Base-by-base conservation (phyloP, 2,888 invertebrate species). In the Lithophane leautieri region DNA sequence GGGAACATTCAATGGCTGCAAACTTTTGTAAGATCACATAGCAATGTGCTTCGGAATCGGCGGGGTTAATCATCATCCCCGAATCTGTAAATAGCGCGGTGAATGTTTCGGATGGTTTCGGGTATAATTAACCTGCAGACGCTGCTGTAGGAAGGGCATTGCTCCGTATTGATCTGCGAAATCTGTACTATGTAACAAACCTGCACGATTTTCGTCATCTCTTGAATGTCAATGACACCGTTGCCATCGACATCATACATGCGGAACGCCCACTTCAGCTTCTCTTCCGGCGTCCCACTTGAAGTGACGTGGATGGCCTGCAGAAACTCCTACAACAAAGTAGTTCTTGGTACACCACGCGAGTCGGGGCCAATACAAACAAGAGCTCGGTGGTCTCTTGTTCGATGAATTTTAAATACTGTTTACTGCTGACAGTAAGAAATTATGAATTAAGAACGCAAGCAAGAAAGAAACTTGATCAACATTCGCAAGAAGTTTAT, bases 181-280 rank as follows among this genome's bases (percentile, higher is more conserved):
- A 66, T 60, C 34, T 71, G 72, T 19, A 56, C 9, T 22, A 52
- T 42, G 25, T 22, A 44, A 88, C 95, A 94, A 95, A 99, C 99
- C 98, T 99, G 99, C 86, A 99, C 99, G 93, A 99, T 99, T 97
- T 99, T 99, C 86, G 99, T 99, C 99, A 99, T 99, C 97, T 99
- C 99, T 94, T 99, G 99, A 91, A 99, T 99, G 95, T 99, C 99
- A 95, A 99, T 99, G 90, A 99, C 99, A 80, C 99, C 99, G 93
- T 99, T 99, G 68, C 99, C 99, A 94, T 99, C 99, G 63, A 99
- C 99, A 94, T 99, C 99, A 96, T 99, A 99, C 99, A 99, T 99
- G 94, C 99, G 98, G 97, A 99, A 99, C 84, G 99, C 99, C 99
- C 99, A 99, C 97, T 99, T 99, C 86, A 99, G 97, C 96, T 99